Base-by-base conservation (phyloP, 2,797 vertebrate genomes). In the Epinephelus malabaricus region DNA sequence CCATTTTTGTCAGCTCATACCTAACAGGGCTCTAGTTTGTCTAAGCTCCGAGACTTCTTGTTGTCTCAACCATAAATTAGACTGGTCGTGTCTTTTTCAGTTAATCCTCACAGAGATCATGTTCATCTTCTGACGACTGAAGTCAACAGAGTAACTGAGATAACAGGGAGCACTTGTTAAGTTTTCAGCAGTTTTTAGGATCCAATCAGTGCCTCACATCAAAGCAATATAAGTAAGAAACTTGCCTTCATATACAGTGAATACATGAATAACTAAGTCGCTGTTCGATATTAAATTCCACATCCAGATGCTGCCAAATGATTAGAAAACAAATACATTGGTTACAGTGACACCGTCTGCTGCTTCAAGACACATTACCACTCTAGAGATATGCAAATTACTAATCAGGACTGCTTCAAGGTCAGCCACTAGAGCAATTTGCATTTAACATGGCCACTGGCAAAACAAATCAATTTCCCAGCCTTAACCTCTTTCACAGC, bases 381-480 rank as follows among this genome's bases (percentile, higher is more conserved):
- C 74, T 82, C 73, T 69, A 51, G 79, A 84, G 79, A 82, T 81
- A 87, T 84, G 76, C 78, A 92, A 88, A 91, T 88, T 49, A 85
- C 73, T 84, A 85, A 89, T 87, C 78, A 84, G 78, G 65, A 66
- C 50, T 17, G 65, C 60, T 86, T 86, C 86, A 87, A 90, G 86
- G 90, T 93, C 90, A 91, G 81, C 54, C 60, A 51, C 63, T 81
- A 38, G 2, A 55, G 51, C 65, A 73, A 86, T 92, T 94, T 87
- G 83, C 77, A 85, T 89, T 86, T 74, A 86, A 70, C 64, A 83
- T 80, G 83, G 85, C 85, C 75, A 82, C 10, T 55, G 76, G 85
- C 83, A 89, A 90, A 89, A 90, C 86, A 87, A 93, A 94, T 92
- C 83, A 77, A 80, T 92, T 89, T 21, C 72, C 62, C 63, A 82